Percentiles rank a stretch among this genome's conserved stretches.
phyloP scores from a whole-genome alignment of 1,140 invertebrate genomes.

The Hypsibius dujardini region DNA sequence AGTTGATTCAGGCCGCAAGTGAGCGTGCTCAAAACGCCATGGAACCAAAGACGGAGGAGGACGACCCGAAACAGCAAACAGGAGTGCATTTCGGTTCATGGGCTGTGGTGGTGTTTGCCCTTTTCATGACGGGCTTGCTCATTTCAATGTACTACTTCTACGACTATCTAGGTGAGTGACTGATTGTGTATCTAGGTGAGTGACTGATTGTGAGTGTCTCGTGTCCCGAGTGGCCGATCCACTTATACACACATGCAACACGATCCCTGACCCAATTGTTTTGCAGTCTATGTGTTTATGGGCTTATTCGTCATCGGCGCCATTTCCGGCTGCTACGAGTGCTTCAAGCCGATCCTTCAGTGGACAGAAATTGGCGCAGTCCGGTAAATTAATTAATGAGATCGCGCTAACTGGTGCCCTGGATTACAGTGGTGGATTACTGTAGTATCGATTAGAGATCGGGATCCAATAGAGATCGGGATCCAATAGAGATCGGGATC shows the following conservation, averaged over 20 bases:
- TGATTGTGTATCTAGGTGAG: too few species aligned
- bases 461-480: too few species aligned
- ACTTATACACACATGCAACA: too few species aligned
- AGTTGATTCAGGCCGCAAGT: neutral
- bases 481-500: too few species aligned
- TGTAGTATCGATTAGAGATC: too few species aligned
- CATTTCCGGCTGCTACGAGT: constrained; percentile 25
- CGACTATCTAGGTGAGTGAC: constrained; percentile 35
- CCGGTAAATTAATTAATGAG: neutral
- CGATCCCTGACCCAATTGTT: neutral
- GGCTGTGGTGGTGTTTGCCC: neutral
- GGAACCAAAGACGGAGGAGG: neutral
- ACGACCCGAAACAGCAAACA: neutral
- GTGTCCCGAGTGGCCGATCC: too few species aligned
- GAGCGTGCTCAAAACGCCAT: neutral
- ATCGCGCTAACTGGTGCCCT: too few species aligned
- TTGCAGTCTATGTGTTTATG: constrained; percentile 39
- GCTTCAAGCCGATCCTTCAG: neutral
- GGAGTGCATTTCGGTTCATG: neutral
- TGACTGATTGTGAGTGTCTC: too few species aligned
- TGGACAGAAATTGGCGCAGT: neutral
- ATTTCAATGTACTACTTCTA: constrained; percentile 39
- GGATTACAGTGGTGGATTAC: too few species aligned
- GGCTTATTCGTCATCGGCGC: constrained; percentile 32
- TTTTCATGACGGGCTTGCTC: constrained; percentile 11